These are phyloP conservation scores for Macrophya alboannulata DNA, from an alignment of 2,888 invertebrate species.

Conservation along the genomic window DNA sequence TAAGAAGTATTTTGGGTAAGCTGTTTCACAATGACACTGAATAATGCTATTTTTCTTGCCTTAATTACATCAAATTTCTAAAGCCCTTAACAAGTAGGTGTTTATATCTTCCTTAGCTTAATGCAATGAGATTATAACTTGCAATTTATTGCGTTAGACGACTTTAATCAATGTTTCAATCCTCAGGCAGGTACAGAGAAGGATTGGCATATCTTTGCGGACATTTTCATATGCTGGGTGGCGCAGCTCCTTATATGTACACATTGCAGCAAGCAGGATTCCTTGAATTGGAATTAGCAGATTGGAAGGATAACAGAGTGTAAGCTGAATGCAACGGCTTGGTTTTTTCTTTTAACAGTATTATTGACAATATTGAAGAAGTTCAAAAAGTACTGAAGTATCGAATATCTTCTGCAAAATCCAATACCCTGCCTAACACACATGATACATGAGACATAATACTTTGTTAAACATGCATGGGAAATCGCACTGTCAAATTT, in stretches of 20 bases:
- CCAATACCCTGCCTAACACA: neutral
- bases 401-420: neutral
- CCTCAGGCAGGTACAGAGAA: conserved; percentile 82
- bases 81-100: neutral
- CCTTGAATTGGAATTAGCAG: conserved; percentile 93
- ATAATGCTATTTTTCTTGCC: too few species aligned
- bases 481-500: conserved; percentile 11
- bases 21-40: too few species aligned
- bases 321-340: conserved; percentile 77
- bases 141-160: neutral
- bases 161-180: conserved; percentile 7
- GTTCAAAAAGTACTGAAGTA: neutral
- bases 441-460: neutral
- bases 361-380: neutral
- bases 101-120: too few species aligned
- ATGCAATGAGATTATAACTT: too few species aligned
- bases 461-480: conserved; percentile 38
- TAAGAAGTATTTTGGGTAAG: conserved; percentile 78
- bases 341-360: neutral
- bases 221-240: conserved; percentile 93
- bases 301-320: conserved; percentile 96
- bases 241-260: conserved; percentile 92
- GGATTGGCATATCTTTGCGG: conserved; percentile 93
- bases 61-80: too few species aligned
- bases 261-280: conserved; percentile 91